Percentiles rank a stretch among this genome's conserved stretches.
Evolutionary conservation across 1,140 invertebrate species (phyloP).

Genomic region (Bemisia tabaci): DNA sequence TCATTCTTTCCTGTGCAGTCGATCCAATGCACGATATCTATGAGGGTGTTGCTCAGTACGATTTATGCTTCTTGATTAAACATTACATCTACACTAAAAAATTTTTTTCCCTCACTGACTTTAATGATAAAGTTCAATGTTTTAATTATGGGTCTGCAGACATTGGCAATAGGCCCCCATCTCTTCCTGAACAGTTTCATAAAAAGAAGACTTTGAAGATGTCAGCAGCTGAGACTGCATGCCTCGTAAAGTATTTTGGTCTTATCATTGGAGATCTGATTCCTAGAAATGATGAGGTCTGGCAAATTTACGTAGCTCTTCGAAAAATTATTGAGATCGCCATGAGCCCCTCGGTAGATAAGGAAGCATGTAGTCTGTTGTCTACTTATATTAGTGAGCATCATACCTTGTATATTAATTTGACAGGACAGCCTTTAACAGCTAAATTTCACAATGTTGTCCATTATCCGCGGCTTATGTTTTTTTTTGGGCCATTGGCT

Average conservation of each 20-base stretch:
- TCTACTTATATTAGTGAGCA: background rate
- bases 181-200: background rate
- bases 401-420: background rate
- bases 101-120: background rate
- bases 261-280: slow-evolving; percentile 23
- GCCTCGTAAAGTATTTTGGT: slow-evolving; percentile 17
- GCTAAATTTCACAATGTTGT: background rate
- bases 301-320: slow-evolving; percentile 19
- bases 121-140: background rate
- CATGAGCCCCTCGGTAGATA: background rate
- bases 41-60: background rate
- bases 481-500: background rate
- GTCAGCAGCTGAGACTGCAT: slow-evolving; percentile 22
- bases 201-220: slow-evolving; percentile 16
- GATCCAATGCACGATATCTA: background rate
- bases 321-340: slow-evolving; percentile 21
- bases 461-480: background rate
- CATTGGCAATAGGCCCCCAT: background rate
- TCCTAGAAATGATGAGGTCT: slow-evolving; percentile 16
- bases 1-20: background rate
- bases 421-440: background rate
- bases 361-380: background rate
- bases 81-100: background rate
- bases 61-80: background rate
- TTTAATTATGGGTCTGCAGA: background rate